Conservation (phyloP, 2,797 vertebrate genomes). For the Lithobates sylvaticus region DNA sequence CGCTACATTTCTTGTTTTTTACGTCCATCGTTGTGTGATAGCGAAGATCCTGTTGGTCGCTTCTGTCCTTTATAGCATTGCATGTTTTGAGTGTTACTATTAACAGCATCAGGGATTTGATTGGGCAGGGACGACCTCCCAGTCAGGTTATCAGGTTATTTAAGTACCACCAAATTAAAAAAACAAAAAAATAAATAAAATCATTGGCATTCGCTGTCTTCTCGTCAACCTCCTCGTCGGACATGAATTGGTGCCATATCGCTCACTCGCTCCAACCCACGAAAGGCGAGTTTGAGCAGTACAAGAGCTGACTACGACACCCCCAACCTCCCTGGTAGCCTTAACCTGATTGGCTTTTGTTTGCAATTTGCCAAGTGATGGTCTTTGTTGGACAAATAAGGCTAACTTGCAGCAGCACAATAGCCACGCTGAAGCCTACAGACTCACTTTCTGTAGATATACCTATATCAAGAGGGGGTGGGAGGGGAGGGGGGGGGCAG, state of each 20-base stretch:
- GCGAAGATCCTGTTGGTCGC: slow-evolving; percentile 6
- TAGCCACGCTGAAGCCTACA: slow-evolving; percentile 71
- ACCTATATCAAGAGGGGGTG: slow-evolving; percentile 67
- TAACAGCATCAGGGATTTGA: slow-evolving; percentile 61
- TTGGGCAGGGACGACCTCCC: slow-evolving; percentile 70
- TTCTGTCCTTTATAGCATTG: neutral
- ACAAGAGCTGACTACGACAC: slow-evolving; percentile 1
- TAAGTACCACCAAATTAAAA: neutral
- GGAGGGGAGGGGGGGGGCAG: slow-evolving; percentile 36
- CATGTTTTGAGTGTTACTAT: slow-evolving; percentile 29
- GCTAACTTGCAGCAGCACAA: slow-evolving; percentile 75
- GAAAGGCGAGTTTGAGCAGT: neutral
- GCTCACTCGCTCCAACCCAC: neutral
- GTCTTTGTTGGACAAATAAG: slow-evolving; percentile 76
- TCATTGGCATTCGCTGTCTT: too few species aligned
- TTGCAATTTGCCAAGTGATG: slow-evolving; percentile 76
- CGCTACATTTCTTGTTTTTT: neutral
- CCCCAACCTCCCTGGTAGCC: slow-evolving; percentile 65
- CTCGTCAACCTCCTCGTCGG: too few species aligned
- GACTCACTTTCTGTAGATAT: slow-evolving; percentile 74
- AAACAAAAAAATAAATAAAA: too few species aligned
- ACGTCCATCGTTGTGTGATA: neutral
- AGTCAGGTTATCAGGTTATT: slow-evolving; percentile 60
- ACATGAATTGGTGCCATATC: too few species aligned
- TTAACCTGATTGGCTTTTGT: slow-evolving; percentile 74